These are phyloP conservation scores for Drosophila longiperda DNA, from an alignment of 2,888 invertebrate genomes.

Conservation along the genomic window DNA sequence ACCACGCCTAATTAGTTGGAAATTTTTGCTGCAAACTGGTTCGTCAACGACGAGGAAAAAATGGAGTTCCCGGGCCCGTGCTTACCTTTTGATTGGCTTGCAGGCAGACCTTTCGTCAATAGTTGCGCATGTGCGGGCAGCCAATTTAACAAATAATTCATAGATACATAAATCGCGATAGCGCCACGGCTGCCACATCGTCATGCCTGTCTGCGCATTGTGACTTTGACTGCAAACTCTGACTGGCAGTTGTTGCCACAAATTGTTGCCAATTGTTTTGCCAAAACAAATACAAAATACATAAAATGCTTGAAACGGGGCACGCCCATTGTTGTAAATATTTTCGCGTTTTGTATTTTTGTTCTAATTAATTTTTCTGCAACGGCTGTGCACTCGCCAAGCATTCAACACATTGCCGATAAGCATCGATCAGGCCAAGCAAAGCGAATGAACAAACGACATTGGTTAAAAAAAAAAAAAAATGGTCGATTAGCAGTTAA, in stretches of 20 bases:
- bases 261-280: slow-evolving; percentile 79
- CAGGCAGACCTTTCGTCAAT: slow-evolving; percentile 71
- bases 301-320: slow-evolving; percentile 56
- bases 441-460: slow-evolving; percentile 64
- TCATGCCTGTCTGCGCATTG: slow-evolving; percentile 56
- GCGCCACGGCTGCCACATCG: slow-evolving; percentile 62
- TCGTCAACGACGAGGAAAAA: slow-evolving; percentile 4
- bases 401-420: slow-evolving; percentile 77
- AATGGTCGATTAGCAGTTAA: slow-evolving; percentile 73
- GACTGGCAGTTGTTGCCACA: slow-evolving; percentile 66
- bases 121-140: slow-evolving; percentile 68
- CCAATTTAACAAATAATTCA: slow-evolving; percentile 80
- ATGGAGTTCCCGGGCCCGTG: slow-evolving; percentile 15
- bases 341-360: slow-evolving; percentile 74
- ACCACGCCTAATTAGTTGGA: slow-evolving; percentile 80
- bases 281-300: slow-evolving; percentile 77
- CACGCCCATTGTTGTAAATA: slow-evolving; percentile 80
- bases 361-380: slow-evolving; percentile 77
- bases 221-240: slow-evolving; percentile 49
- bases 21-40: slow-evolving; percentile 63
- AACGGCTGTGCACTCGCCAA: slow-evolving; percentile 53
- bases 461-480: slow-evolving; percentile 65
- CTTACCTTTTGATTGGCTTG: slow-evolving; percentile 48
- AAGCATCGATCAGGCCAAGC: slow-evolving; percentile 65
- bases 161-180: slow-evolving; percentile 79